Conservation (phyloP, 2,113 vertebrate genomes). For the Haemorhous mexicanus region DNA sequence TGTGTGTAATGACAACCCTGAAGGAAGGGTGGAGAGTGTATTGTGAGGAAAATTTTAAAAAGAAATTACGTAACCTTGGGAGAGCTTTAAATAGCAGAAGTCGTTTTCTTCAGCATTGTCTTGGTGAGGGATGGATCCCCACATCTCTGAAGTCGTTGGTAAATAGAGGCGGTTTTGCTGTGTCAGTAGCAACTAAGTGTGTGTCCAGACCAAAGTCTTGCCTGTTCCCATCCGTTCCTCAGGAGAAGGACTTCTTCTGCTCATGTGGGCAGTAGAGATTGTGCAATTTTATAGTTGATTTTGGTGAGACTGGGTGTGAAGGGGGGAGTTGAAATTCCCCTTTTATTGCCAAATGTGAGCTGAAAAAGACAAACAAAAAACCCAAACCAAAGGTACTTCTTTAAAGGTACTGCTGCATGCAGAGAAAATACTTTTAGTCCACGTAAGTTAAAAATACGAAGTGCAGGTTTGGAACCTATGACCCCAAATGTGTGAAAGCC, state of each 20-base stretch:
- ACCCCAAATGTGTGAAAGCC: neutral
- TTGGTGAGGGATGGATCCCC: neutral
- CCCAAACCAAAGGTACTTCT: neutral
- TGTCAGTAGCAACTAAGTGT: neutral
- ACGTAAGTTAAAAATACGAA: neutral
- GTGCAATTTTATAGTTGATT: neutral
- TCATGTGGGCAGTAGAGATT: neutral
- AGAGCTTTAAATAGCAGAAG: neutral
- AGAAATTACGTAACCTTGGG: accelerated
- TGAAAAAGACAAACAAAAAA: neutral
- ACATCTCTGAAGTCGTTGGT: neutral
- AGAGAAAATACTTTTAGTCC: neutral
- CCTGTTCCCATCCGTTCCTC: neutral
- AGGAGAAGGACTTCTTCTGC: neutral
- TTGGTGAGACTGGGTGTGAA: neutral
- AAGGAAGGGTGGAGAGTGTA: neutral
- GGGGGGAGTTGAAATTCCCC: neutral
- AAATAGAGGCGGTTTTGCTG: neutral
- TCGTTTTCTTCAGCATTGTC: neutral
- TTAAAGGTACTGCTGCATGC: neutral
- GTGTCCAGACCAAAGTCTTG: neutral
- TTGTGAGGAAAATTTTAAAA: neutral
- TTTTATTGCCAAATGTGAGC: neutral
- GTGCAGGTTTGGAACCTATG: neutral
- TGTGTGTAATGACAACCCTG: neutral